Conservation (phyloP, 92 coral and sea anemone species). For the Pocillopora grandis region DNA sequence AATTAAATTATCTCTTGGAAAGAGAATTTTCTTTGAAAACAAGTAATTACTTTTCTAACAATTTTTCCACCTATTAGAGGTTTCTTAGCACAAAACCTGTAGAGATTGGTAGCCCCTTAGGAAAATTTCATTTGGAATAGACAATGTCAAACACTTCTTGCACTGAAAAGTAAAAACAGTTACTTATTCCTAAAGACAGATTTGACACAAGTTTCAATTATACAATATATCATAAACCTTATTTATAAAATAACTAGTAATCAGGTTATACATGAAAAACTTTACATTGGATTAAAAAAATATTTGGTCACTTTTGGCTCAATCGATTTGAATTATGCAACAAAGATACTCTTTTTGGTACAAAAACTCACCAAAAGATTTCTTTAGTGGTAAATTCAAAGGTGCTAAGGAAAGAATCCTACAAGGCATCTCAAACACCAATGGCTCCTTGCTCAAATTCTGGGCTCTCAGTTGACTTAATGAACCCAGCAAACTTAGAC, state of each 20-base stretch:
- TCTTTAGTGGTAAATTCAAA: slow-evolving; percentile 52
- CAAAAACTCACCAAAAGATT: slow-evolving; percentile 58
- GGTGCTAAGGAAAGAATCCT: slow-evolving; percentile 55
- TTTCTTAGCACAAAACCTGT: background rate
- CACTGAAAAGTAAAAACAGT: background rate
- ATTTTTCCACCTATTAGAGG: background rate
- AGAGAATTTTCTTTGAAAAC: background rate
- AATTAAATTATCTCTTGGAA: background rate
- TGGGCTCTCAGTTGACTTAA: background rate
- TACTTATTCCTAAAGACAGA: too few relatives aligned
- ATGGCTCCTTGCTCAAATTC: background rate
- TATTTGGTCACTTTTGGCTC: background rate
- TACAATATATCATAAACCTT: too few relatives aligned
- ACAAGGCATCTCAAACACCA: slow-evolving; percentile 64
- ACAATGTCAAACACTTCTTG: background rate
- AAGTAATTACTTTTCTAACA: background rate
- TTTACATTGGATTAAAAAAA: background rate
- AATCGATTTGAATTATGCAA: background rate
- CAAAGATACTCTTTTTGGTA: background rate
- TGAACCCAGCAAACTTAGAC: slow-evolving; percentile 16
- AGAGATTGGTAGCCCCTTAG: background rate
- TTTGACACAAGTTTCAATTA: too few relatives aligned
- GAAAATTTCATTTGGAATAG: background rate
- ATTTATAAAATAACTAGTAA: too few relatives aligned
- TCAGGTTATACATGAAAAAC: background rate